phyloP scores from a whole-genome alignment of 2,888 invertebrate species.

The Hermodice carunculata region DNA sequence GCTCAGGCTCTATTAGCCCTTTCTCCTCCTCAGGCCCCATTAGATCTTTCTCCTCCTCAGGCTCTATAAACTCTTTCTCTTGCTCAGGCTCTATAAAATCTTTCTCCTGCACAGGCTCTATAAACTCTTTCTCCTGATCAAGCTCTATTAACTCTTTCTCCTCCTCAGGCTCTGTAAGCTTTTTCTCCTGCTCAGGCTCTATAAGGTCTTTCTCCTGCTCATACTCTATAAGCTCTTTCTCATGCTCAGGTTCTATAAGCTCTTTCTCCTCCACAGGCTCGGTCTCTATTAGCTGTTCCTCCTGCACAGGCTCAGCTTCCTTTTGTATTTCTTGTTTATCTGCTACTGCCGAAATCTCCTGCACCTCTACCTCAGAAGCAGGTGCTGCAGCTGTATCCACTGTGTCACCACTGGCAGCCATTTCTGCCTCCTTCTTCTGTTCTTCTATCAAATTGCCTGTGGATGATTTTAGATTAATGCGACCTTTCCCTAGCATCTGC shows the following conservation, averaged over 20 bases:
- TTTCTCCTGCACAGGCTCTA: not conserved
- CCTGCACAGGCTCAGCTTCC: not conserved
- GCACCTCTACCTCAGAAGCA: not conserved
- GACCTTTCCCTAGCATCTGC: slow-evolving; percentile 27
- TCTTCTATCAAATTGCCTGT: not conserved
- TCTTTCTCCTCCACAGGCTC: not conserved
- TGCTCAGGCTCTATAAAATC: not conserved
- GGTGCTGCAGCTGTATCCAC: not conserved
- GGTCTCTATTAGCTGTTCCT: not conserved
- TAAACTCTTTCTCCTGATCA: not conserved
- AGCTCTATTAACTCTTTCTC: not conserved
- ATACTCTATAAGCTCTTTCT: not conserved
- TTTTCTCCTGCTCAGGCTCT: not conserved
- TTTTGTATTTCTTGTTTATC: not conserved
- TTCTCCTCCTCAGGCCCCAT: not conserved
- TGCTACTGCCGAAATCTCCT: not conserved
- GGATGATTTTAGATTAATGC: not conserved
- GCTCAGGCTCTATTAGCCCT: not conserved
- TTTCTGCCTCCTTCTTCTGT: not conserved
- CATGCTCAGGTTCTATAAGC: not conserved
- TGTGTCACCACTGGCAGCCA: not conserved
- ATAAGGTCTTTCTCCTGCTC: not conserved
- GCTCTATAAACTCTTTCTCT: too few relatives aligned
- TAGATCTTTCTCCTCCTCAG: not conserved
- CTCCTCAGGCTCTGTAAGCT: not conserved